Evolutionary conservation across 2,888 invertebrate species (phyloP).

Genomic region (Stenolophus ochropezus): DNA sequence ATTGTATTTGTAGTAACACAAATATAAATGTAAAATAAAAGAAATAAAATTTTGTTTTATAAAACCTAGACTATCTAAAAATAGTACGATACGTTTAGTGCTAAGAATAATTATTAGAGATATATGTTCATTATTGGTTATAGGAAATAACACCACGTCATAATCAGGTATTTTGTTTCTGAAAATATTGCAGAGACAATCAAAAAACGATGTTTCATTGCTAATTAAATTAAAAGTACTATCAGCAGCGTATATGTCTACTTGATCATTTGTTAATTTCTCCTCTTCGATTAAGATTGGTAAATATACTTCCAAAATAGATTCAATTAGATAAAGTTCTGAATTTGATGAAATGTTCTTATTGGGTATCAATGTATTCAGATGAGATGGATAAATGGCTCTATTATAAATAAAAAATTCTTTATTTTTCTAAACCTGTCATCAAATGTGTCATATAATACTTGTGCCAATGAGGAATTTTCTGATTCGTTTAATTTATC

Average conservation of each 20-base stretch:
- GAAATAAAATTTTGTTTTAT: not conserved
- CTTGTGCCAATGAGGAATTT: not conserved
- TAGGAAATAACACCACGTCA: not conserved
- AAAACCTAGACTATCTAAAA: not conserved
- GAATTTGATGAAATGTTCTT: not conserved
- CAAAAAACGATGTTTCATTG: not conserved
- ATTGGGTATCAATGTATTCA: not conserved
- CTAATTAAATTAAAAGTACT: not conserved
- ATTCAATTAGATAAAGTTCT: not conserved
- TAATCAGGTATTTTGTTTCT: not conserved
- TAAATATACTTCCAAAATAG: not conserved
- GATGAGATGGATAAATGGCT: not conserved
- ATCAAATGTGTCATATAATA: not conserved
- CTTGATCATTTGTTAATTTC: not conserved
- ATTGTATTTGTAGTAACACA: not conserved
- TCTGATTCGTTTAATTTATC: not conserved
- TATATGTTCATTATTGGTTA: not conserved
- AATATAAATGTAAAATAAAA: not conserved
- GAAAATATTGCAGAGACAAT: not conserved
- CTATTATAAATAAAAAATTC: not conserved
- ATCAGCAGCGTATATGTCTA: not conserved
- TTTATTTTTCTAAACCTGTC: not conserved
- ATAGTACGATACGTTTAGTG: not conserved
- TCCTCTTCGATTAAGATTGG: not conserved
- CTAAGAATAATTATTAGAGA: not conserved